Conservation (phyloP, 1,140 invertebrate genomes). For the Drosophila pallidifrons region DNA sequence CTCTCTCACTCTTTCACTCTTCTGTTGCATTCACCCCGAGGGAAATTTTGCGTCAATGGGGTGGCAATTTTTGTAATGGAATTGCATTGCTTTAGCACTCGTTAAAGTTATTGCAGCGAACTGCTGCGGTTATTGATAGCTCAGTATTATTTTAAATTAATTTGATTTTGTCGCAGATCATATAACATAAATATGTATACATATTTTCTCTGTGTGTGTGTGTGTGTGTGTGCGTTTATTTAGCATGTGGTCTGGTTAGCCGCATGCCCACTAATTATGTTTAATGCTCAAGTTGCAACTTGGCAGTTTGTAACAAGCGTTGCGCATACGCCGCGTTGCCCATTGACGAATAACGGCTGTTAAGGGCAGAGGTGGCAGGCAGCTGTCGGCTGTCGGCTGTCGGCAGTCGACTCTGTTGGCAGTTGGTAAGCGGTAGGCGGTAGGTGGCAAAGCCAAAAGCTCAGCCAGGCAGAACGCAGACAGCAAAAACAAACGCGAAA, state of each 20-base stretch:
- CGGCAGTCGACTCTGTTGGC: neutral
- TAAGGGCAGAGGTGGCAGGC: too few species aligned
- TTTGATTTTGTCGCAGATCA: conserved; percentile 48
- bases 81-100: conserved; percentile 54
- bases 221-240: neutral
- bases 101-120: conserved; percentile 36
- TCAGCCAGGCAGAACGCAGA: conserved; percentile 63
- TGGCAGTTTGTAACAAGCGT: conserved; percentile 4
- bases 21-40: neutral
- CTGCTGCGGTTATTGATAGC: conserved; percentile 32
- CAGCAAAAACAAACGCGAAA: conserved; percentile 71
- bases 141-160: conserved; percentile 65
- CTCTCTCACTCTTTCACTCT: neutral
- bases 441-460: conserved; percentile 25
- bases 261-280: conserved; percentile 74
- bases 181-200: neutral
- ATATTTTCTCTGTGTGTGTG: too few species aligned
- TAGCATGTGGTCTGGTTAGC: conserved; percentile 26
- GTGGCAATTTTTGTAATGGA: conserved; percentile 80
- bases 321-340: conserved; percentile 33
- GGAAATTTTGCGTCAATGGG: conserved; percentile 28
- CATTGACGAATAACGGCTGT: neutral
- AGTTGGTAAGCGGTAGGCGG: neutral
- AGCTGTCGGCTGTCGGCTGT: too few species aligned
- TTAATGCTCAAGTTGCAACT: conserved; percentile 65